Percentiles rank a stretch among this genome's conserved stretches.
phyloP scores from a whole-genome alignment of 2,797 vertebrate species.

The Lutjanus campechanus region DNA sequence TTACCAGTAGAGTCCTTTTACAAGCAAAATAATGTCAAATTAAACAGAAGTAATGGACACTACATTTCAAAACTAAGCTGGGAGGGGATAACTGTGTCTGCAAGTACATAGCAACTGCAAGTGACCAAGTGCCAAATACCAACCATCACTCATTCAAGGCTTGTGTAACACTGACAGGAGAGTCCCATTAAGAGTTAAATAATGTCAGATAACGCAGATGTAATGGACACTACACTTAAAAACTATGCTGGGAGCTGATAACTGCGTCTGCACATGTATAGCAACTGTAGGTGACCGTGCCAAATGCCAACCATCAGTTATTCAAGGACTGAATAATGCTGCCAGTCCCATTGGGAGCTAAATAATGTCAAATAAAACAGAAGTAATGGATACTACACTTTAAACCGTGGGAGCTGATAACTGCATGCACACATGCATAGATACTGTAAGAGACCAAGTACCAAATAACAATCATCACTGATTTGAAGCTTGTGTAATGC shows the following conservation, averaged over 20 bases:
- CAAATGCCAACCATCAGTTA: conserved; percentile 72
- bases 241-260: conserved; percentile 18
- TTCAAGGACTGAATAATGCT: conserved; percentile 50
- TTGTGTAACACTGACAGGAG: conserved; percentile 45
- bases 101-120: too few relatives aligned
- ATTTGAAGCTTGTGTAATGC: conserved; percentile 53
- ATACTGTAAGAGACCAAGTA: not conserved
- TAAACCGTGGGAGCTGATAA: conserved; percentile 7
- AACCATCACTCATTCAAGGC: conserved; percentile 68
- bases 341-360: conserved; percentile 54
- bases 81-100: too few relatives aligned
- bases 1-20: conserved; percentile 16
- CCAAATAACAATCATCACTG: conserved; percentile 69
- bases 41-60: too few relatives aligned
- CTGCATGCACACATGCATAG: conserved; percentile 22
- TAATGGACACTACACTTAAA: not conserved
- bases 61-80: too few relatives aligned
- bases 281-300: conserved; percentile 1
- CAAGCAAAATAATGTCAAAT: too few relatives aligned
- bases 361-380: conserved; percentile 57
- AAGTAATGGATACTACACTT: conserved; percentile 14
- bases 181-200: conserved; percentile 55
- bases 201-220: conserved; percentile 57
- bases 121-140: conserved; percentile 46
- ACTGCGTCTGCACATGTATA: conserved; percentile 23